These are phyloP conservation scores for Tamias sibiricus DNA, from an alignment of 2,113 vertebrate genomes.

Conservation along the genomic window DNA sequence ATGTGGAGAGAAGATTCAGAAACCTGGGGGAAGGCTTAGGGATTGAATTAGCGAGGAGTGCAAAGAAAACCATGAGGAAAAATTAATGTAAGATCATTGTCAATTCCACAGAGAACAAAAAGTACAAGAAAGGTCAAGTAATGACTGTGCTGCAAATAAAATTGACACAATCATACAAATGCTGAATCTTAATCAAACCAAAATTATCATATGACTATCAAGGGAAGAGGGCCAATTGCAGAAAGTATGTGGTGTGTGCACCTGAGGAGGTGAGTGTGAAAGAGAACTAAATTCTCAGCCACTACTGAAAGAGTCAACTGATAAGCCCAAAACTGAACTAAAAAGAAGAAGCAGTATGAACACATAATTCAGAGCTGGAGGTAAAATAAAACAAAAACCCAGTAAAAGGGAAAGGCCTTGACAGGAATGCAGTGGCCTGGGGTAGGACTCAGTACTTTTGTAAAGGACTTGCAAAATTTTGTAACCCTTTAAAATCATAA, in stretches of 20 bases:
- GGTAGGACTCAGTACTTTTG: neutral
- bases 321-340: neutral
- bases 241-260: neutral
- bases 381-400: neutral
- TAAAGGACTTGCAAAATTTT: neutral
- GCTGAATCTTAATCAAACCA: slow-evolving; percentile 40
- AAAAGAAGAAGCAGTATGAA: neutral
- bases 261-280: neutral
- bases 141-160: slow-evolving; percentile 38
- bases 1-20: neutral
- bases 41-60: neutral
- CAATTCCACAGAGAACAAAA: slow-evolving; percentile 39
- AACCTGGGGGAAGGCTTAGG: neutral
- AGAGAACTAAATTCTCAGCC: neutral
- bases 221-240: neutral
- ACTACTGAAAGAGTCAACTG: neutral
- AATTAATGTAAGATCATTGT: slow-evolving; percentile 28
- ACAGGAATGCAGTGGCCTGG: neutral
- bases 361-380: neutral
- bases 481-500: neutral
- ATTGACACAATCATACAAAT: neutral
- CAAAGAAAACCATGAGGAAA: neutral
- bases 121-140: slow-evolving; percentile 26
- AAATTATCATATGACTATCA: slow-evolving; percentile 22
- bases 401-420: neutral